Conservation (phyloP, 2,797 vertebrate species). For the Semotilus atromaculatus region DNA sequence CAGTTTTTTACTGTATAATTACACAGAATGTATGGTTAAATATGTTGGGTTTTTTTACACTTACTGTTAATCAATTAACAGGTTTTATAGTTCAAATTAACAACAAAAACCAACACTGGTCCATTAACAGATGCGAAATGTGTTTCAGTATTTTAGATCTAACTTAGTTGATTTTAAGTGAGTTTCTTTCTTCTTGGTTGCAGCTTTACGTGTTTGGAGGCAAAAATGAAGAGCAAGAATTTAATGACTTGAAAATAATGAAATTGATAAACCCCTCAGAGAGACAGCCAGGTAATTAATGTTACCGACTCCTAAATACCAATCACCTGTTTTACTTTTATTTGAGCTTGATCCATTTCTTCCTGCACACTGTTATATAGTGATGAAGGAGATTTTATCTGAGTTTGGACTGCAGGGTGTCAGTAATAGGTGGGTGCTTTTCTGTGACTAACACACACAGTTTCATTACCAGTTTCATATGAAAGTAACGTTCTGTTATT, state of each 20-base stretch:
- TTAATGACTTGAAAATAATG: slow-evolving; percentile 77
- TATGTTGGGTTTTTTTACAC: no score
- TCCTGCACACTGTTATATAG: slow-evolving; percentile 55
- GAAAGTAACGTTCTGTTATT: slow-evolving; percentile 43
- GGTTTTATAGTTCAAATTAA: no score
- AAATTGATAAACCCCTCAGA: slow-evolving; percentile 79
- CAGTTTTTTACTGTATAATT: no score
- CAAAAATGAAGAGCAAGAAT: slow-evolving; percentile 77
- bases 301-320: not conserved
- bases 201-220: slow-evolving; percentile 79
- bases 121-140: not conserved
- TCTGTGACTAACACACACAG: slow-evolving; percentile 12
- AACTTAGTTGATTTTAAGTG: not conserved
- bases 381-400: slow-evolving; percentile 82
- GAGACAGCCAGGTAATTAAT: slow-evolving; percentile 76
- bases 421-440: slow-evolving; percentile 74
- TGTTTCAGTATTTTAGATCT: not conserved
- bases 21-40: no score
- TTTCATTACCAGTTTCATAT: slow-evolving; percentile 47
- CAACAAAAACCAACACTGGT: not conserved
- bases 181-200: slow-evolving; percentile 29
- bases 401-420: slow-evolving; percentile 80
- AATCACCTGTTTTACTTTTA: not conserved
- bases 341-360: not conserved
- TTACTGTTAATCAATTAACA: no score